A percentile compares a stretch with the other conserved stretches of the same genome.
These are phyloP conservation scores for Edolisoma coerulescens DNA, from an alignment of 2,113 vertebrate species.

Conservation along the genomic window DNA sequence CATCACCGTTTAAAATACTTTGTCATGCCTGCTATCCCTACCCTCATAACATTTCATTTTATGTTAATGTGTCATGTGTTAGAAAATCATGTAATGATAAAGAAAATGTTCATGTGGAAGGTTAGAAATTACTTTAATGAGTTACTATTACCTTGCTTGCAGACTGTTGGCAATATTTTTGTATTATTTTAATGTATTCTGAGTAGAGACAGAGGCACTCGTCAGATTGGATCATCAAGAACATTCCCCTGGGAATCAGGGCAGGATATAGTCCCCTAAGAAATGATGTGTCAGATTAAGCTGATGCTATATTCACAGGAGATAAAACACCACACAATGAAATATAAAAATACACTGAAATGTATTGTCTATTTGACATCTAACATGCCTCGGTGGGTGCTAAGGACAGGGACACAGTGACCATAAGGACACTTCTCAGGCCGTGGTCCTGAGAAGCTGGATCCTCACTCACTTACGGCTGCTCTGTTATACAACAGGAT, in stretches of 20 bases:
- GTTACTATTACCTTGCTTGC: constrained; percentile 45
- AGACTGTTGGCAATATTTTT: constrained; percentile 53
- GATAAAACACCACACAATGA: not conserved
- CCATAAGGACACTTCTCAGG: not conserved
- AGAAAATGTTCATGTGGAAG: constrained; percentile 43
- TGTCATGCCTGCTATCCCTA: constrained; percentile 34
- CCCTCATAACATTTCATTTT: constrained; percentile 42
- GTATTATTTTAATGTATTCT: constrained; percentile 57
- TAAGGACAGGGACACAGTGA: not conserved
- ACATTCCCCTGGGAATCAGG: constrained; percentile 42
- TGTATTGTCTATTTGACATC: not conserved
- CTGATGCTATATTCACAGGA: not conserved
- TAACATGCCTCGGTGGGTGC: not conserved
- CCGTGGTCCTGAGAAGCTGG: not conserved
- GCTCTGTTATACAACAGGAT: not conserved
- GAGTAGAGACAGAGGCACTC: constrained; percentile 52
- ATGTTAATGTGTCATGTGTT: constrained; percentile 51
- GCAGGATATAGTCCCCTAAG: constrained; percentile 40
- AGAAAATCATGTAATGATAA: constrained; percentile 55
- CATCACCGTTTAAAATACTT: constrained; percentile 40
- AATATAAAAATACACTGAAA: not conserved
- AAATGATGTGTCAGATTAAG: constrained; percentile 14
- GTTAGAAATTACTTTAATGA: constrained; percentile 64
- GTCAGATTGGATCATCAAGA: constrained; percentile 56
- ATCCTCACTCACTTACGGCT: not conserved